Conservation (phyloP, 2,797 vertebrate species). For the Corythornis leucogaster region DNA sequence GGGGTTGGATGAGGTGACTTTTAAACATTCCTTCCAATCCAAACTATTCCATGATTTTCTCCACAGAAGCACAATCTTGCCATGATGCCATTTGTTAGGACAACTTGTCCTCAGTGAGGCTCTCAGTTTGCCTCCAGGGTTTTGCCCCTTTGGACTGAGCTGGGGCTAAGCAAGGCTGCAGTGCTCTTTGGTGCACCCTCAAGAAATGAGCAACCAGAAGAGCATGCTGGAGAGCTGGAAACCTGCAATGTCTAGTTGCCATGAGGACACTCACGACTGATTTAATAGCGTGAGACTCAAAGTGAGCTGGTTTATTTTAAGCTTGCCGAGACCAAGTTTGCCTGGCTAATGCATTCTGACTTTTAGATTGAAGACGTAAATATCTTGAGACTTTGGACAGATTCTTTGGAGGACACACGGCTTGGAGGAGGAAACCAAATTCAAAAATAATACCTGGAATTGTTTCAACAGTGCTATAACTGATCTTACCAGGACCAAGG, state of each 20-base stretch:
- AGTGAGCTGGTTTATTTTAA: conserved; percentile 65
- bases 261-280: conserved; percentile 50
- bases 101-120: accelerated
- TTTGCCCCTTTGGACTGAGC: neutral
- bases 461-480: conserved; percentile 57
- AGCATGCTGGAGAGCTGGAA: neutral
- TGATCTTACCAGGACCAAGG: neutral
- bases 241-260: neutral
- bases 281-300: conserved; percentile 51
- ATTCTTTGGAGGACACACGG: conserved; percentile 60
- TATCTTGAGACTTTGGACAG: conserved; percentile 60
- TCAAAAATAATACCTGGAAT: conserved; percentile 68
- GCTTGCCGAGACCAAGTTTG: conserved; percentile 34
- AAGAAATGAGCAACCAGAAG: neutral
- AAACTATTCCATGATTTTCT: neutral
- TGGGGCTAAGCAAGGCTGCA: neutral
- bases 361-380: conserved; percentile 66
- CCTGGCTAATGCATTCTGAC: conserved; percentile 63
- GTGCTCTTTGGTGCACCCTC: neutral
- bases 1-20: neutral
- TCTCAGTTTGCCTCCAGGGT: neutral
- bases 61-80: neutral
- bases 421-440: conserved; percentile 52
- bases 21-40: neutral
- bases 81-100: neutral